Conservation (phyloP, 2,113 vertebrate genomes). For the Anoura caudifer region DNA sequence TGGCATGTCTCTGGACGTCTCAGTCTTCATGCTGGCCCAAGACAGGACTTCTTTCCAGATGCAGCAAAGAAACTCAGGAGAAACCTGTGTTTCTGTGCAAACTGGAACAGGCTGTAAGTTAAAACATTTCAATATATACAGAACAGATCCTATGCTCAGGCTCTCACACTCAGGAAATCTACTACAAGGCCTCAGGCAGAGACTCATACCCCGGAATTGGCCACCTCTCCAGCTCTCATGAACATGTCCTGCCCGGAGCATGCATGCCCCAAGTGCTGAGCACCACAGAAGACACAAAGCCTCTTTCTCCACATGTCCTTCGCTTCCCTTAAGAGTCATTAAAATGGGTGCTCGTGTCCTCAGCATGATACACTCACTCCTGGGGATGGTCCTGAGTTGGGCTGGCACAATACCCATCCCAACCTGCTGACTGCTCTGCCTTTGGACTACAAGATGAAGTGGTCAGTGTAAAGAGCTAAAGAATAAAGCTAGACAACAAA, state of each 20-base stretch:
- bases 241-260: no score
- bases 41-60: neutral
- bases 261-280: rapidly evolving
- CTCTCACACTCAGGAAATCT: constrained; percentile 49
- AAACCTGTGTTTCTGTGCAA: constrained; percentile 30
- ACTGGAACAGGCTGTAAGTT: constrained; percentile 70
- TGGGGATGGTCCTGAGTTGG: neutral
- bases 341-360: rapidly evolving
- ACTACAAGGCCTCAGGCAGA: constrained; percentile 5
- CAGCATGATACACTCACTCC: neutral
- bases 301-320: neutral
- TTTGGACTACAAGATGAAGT: neutral
- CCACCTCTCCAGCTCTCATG: neutral
- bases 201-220: neutral
- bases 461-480: neutral
- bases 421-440: neutral
- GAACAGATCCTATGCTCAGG: constrained; percentile 64
- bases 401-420: neutral
- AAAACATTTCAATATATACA: constrained; percentile 79
- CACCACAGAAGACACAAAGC: neutral
- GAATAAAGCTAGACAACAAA: neutral
- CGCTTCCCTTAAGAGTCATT: neutral
- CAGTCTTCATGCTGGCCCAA: neutral
- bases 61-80: neutral
- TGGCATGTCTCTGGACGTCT: neutral